These are phyloP conservation scores for Thelaira solivaga DNA, from an alignment of 2,888 invertebrate species.

Conservation along the genomic window DNA sequence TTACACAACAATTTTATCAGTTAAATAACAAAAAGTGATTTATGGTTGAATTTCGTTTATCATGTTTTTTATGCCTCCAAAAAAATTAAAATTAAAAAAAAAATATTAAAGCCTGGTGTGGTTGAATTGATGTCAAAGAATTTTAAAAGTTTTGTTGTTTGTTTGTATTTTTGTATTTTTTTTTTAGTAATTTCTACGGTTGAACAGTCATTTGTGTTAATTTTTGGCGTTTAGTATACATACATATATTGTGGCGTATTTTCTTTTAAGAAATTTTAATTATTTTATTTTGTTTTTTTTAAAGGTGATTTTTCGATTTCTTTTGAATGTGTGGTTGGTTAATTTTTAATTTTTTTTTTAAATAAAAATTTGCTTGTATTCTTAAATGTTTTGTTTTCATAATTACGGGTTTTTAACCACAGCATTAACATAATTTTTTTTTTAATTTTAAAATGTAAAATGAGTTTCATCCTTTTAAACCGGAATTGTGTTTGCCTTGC, in stretches of 20 bases:
- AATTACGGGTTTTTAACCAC: too few relatives aligned
- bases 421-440: too few relatives aligned
- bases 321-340: too few relatives aligned
- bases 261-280: background rate
- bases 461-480: slow-evolving; percentile 41
- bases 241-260: background rate
- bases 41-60: slow-evolving; percentile 36
- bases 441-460: too few relatives aligned
- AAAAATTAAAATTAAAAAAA: slow-evolving; percentile 14
- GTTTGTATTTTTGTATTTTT: slow-evolving; percentile 30
- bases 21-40: slow-evolving; percentile 49
- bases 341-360: too few relatives aligned
- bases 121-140: slow-evolving; percentile 44
- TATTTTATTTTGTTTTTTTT: background rate
- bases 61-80: slow-evolving; percentile 5
- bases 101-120: slow-evolving; percentile 21
- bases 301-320: slow-evolving; percentile 8
- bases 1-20: slow-evolving; percentile 59
- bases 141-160: too few relatives aligned
- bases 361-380: too few relatives aligned
- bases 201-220: slow-evolving; percentile 51
- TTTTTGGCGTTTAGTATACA: slow-evolving; percentile 49
- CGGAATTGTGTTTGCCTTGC: background rate
- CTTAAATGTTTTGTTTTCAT: too few relatives aligned
- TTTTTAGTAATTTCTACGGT: slow-evolving; percentile 36